Evolutionary conservation across 2,888 invertebrate genomes (phyloP).

Genomic region (Antitype chi): DNA sequence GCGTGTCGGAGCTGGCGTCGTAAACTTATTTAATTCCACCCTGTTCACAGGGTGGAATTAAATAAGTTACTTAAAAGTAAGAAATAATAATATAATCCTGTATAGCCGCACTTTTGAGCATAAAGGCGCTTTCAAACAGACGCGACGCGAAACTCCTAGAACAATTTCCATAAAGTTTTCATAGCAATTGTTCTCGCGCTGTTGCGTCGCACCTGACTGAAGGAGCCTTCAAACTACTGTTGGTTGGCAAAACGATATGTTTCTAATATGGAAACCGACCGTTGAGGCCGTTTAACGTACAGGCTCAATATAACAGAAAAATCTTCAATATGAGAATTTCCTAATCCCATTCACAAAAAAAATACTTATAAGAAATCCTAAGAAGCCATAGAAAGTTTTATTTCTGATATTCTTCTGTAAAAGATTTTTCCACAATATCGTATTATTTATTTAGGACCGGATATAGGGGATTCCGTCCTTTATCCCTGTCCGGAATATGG

Average conservation of each 20-base stretch:
- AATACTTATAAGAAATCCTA: conserved; percentile 19
- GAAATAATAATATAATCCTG: no score
- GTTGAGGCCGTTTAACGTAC: not conserved
- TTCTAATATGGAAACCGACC: not conserved
- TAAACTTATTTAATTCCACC: no score
- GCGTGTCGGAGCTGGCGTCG: no score
- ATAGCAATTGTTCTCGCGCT: no score
- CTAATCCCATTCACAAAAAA: conserved; percentile 29
- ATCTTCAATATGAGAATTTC: conserved; percentile 3
- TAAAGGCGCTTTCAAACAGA: no score
- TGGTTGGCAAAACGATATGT: not conserved
- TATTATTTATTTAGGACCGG: conserved; percentile 60
- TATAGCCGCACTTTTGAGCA: no score
- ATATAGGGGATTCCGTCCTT: conserved; percentile 49
- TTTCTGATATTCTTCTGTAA: conserved; percentile 35
- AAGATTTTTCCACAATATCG: conserved; percentile 44
- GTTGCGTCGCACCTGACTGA: no score
- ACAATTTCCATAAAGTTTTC: no score
- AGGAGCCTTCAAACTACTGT: no score
- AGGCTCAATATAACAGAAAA: conserved; percentile 1
- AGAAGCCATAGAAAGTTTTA: conserved; percentile 30
- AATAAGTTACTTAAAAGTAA: no score
- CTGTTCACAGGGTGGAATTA: no score
- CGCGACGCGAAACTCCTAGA: no score
- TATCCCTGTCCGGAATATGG: conserved; percentile 50